Evolutionary conservation across 2,113 vertebrate species (phyloP), one percentile per base, ranked within the genome.

Genomic region (Anhinga anhinga): DNA sequence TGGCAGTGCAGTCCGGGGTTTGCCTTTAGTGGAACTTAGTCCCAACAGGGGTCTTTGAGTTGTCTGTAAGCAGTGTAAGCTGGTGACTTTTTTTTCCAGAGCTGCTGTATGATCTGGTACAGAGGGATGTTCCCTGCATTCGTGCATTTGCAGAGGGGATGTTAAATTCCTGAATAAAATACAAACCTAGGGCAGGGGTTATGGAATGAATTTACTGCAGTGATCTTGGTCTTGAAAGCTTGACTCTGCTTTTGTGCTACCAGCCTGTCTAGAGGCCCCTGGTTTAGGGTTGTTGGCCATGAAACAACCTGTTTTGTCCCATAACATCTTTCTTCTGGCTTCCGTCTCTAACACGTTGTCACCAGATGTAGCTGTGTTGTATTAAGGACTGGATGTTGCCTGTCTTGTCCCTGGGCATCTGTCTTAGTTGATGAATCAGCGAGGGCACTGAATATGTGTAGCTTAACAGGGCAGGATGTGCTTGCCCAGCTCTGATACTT

Each of bases 1-100:
- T 93, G 95, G 95, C 95, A 95, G 95, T 82, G 93, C 93, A 84
- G 96, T 93, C 90, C 0, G 4, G 93, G 91, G 32, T 96, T 96
- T 96, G 94, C 95, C 97, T 96, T 94, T 97, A 96, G 96, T 94
- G 95, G 95, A 96, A 59, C 94, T 93, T 97, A 97, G 96, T 97
- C 96, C 94, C 93, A 88, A 26, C 86, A 62, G 94, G 95, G 95
- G 82, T 97, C 90, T 92, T 80, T 91, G 93, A 93, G 65, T 92
- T 97, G 96, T 97, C 95, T 91, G 87, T 86, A 66, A 97, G 97
- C 96, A 94, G 96, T 90, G 88, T 97, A 88, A 96, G 67, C 93
- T 95, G 97, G 92, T 81, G 73, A 88, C 82, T 50, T 73, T 82
- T 73, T 47, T 47, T 47, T 20, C 91, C 91, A 80, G 95, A 79